These are phyloP conservation scores for Mamestra configurata DNA, from an alignment of 1,140 invertebrate species.

Conservation along the genomic window DNA sequence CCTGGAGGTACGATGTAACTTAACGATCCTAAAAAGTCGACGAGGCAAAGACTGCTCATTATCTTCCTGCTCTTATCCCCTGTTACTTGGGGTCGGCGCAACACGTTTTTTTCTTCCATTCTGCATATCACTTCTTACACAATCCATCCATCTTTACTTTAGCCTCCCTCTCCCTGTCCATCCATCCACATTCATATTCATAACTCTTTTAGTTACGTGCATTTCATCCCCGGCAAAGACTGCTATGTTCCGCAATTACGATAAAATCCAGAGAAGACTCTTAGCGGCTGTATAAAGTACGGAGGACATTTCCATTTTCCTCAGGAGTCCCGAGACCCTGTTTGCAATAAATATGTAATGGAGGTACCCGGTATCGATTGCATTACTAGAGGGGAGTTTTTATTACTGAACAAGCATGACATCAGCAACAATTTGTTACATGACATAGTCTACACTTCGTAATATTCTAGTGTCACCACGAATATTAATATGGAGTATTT, in stretches of 20 bases:
- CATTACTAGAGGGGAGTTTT: slow-evolving; percentile 71
- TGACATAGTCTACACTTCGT: slow-evolving; percentile 9
- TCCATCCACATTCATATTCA: too few relatives aligned
- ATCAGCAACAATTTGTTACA: slow-evolving; percentile 68
- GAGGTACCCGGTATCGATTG: slow-evolving; percentile 76
- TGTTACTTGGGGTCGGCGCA: too few relatives aligned
- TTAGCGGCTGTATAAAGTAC: slow-evolving; percentile 47
- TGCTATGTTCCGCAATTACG: slow-evolving; percentile 37
- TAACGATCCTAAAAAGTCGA: not conserved
- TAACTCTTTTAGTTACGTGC: too few relatives aligned
- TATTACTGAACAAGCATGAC: slow-evolving; percentile 76
- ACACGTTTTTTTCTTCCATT: too few relatives aligned
- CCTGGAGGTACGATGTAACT: not conserved
- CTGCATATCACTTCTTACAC: too few relatives aligned
- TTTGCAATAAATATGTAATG: slow-evolving; percentile 83
- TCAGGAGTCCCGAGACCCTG: slow-evolving; percentile 65
- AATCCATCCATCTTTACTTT: too few relatives aligned
- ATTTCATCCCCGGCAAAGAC: too few relatives aligned
- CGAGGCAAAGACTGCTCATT: not conserved
- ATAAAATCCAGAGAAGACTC: slow-evolving; percentile 51
- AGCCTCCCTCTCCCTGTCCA: too few relatives aligned
- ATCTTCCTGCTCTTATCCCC: too few relatives aligned
- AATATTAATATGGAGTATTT: slow-evolving; percentile 9
- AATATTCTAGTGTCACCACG: slow-evolving; percentile 17
- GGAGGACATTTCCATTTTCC: slow-evolving; percentile 71